Evolutionary conservation across 1,140 invertebrate species (phyloP).

Genomic region (Agraylea sexmaculata): DNA sequence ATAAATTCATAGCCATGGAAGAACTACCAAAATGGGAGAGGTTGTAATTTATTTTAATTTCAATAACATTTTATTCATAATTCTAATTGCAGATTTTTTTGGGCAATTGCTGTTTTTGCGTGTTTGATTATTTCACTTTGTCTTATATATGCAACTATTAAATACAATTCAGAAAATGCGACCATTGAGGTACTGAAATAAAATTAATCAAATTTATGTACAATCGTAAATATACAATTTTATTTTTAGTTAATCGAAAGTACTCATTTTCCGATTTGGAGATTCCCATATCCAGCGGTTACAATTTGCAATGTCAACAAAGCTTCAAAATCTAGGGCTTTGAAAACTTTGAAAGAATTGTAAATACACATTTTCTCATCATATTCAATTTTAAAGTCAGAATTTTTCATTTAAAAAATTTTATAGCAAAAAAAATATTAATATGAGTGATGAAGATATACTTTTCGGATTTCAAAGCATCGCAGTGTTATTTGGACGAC

Average conservation of each 20-base stretch:
- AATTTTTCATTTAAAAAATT: not conserved
- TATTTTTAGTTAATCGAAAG: constrained; percentile 48
- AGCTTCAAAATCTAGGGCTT: constrained; percentile 37
- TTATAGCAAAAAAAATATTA: constrained; percentile 3
- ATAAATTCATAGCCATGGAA: constrained; percentile 22
- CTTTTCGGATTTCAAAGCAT: constrained; percentile 25
- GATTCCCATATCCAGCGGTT: constrained; percentile 56
- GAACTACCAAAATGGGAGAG: constrained; percentile 22
- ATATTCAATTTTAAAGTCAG: not conserved
- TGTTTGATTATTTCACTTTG: constrained; percentile 32
- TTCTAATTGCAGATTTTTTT: constrained; percentile 33
- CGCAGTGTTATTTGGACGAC: constrained; percentile 25
- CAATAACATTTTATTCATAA: too few species aligned
- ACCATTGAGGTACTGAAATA: constrained; percentile 31
- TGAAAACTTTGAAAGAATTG: constrained; percentile 33
- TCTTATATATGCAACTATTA: constrained; percentile 34
- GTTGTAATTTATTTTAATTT: constrained; percentile 15
- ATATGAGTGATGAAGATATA: constrained; percentile 26
- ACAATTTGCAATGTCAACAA: constrained; percentile 55
- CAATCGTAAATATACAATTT: constrained; percentile 6
- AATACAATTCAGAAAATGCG: constrained; percentile 33
- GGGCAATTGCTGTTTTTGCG: constrained; percentile 32
- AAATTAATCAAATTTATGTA: constrained; percentile 1
- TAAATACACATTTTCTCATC: constrained; percentile 28
- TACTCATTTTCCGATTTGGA: constrained; percentile 57